Conservation (phyloP, 2,888 invertebrate genomes). For the Margaritifera margaritifera region DNA sequence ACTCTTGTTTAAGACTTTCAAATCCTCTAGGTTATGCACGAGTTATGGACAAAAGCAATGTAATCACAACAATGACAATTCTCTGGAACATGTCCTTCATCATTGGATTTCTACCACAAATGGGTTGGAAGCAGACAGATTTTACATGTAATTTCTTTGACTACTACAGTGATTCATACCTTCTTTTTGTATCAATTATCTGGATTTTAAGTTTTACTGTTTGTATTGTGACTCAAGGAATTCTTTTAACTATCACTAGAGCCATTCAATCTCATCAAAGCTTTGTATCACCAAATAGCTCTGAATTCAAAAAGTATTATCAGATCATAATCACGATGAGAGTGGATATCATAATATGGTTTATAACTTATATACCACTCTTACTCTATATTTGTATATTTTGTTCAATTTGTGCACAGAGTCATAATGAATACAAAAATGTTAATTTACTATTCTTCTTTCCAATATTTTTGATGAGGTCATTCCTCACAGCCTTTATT, state of each 20-base stretch:
- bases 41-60: slow-evolving; percentile 56
- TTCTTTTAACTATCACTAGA: slow-evolving; percentile 12
- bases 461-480: slow-evolving; percentile 49
- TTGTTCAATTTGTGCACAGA: slow-evolving; percentile 32
- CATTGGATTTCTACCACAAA: slow-evolving; percentile 62
- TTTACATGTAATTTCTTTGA: slow-evolving; percentile 41
- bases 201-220: slow-evolving; percentile 38
- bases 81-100: slow-evolving; percentile 65
- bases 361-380: slow-evolving; percentile 51
- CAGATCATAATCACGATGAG: slow-evolving; percentile 42
- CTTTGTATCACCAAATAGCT: slow-evolving; percentile 30
- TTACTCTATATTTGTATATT: slow-evolving; percentile 42
- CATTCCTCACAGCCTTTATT: slow-evolving; percentile 49
- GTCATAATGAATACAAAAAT: slow-evolving; percentile 19
- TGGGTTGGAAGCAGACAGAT: slow-evolving; percentile 50
- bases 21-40: slow-evolving; percentile 40
- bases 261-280: slow-evolving; percentile 22
- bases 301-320: slow-evolving; percentile 43
- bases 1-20: slow-evolving; percentile 53
- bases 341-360: slow-evolving; percentile 46
- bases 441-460: slow-evolving; percentile 46
- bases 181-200: slow-evolving; percentile 38
- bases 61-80: slow-evolving; percentile 56
- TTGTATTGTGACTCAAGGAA: slow-evolving; percentile 36
- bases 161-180: slow-evolving; percentile 47